Conservation (phyloP, 2,797 vertebrate species). For the Odontamblyopus lacepedii region DNA sequence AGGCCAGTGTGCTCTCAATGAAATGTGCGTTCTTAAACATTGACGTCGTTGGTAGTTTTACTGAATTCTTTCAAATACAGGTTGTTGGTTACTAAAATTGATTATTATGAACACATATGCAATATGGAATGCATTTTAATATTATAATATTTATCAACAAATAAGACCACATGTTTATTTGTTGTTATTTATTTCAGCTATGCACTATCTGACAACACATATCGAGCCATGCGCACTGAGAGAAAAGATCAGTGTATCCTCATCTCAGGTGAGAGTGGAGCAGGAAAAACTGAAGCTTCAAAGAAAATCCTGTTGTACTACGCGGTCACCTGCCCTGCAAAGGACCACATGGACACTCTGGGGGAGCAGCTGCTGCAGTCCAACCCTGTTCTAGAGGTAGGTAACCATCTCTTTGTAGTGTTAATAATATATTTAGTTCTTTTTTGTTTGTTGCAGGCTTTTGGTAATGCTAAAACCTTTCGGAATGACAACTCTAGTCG, state of each 20-base stretch:
- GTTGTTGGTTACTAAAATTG: neutral
- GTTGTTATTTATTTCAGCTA: conserved; percentile 75
- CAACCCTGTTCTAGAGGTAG: conserved; percentile 93
- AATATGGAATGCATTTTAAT: neutral
- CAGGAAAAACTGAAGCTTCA: conserved; percentile 94
- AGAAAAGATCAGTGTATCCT: conserved; percentile 88
- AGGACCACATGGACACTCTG: conserved; percentile 64
- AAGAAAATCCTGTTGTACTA: conserved; percentile 97
- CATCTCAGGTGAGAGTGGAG: conserved; percentile 87
- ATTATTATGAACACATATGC: neutral
- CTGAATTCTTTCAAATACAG: neutral
- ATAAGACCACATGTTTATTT: neutral
- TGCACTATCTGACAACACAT: conserved; percentile 92
- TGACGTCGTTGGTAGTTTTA: neutral
- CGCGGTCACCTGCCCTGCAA: conserved; percentile 77
- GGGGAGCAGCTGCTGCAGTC: conserved; percentile 88
- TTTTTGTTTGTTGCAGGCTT: conserved; percentile 79
- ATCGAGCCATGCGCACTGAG: conserved; percentile 89
- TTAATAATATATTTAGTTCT: conserved; percentile 14
- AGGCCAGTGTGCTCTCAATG: neutral
- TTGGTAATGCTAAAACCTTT: conserved; percentile 96
- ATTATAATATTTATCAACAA: neutral
- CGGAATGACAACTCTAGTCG: conserved; percentile 98
- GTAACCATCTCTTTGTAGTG: neutral
- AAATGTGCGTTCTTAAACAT: neutral